Conservation (phyloP, 2,888 invertebrate species). For the Drosophila bunnanda region DNA sequence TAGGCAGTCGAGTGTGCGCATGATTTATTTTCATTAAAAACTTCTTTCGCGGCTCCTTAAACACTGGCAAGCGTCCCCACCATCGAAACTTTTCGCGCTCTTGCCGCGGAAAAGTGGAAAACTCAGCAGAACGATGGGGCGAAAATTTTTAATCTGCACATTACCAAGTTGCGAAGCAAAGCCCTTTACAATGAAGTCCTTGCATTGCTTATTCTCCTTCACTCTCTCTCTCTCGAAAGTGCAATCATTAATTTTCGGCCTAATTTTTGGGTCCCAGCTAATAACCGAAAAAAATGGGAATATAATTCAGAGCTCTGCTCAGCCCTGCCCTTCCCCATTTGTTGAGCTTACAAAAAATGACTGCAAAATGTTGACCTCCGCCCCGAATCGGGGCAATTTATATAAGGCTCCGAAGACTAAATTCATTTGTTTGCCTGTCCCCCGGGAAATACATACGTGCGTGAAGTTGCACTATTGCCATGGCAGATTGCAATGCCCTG, state of each 20-base stretch:
- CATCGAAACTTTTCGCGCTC: constrained; percentile 46
- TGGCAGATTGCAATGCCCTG: constrained; percentile 60
- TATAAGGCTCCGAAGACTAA: constrained; percentile 44
- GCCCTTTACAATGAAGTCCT: constrained; percentile 20
- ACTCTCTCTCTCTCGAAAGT: constrained; percentile 34
- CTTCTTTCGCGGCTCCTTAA: constrained; percentile 58
- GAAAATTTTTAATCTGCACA: constrained; percentile 71
- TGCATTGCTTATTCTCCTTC: constrained; percentile 36
- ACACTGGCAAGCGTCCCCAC: constrained; percentile 43
- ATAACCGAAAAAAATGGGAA: constrained; percentile 53
- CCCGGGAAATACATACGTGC: constrained; percentile 32
- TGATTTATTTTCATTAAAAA: constrained; percentile 75
- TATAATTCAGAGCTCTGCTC: constrained; percentile 62
- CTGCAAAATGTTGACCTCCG: constrained; percentile 32
- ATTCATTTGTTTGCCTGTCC: constrained; percentile 65
- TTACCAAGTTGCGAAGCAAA: constrained; percentile 63
- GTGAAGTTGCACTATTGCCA: constrained; percentile 53
- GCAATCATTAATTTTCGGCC: constrained; percentile 78
- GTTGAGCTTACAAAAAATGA: constrained; percentile 66
- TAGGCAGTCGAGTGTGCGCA: constrained; percentile 58
- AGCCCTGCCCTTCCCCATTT: neutral
- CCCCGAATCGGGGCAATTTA: constrained; percentile 40
- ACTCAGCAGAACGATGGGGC: constrained; percentile 58
- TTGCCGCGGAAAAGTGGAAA: constrained; percentile 57
- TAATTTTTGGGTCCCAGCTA: constrained; percentile 48